A percentile compares a stretch with the other conserved stretches of the same genome.
Conservation (phyloP, 1,140 invertebrate genomes). For the Psix sp. region DNA sequence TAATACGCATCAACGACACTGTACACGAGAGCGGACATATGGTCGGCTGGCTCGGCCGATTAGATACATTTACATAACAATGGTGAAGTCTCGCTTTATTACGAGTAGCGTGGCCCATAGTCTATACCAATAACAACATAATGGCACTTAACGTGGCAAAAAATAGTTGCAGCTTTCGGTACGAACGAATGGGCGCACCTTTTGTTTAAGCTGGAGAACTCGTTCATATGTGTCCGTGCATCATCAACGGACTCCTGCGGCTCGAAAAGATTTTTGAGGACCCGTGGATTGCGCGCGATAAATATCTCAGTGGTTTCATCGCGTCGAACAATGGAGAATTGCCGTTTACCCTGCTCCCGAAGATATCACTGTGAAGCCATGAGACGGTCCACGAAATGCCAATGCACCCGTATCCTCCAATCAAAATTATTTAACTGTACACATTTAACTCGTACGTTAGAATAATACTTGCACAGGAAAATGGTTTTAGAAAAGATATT, state of each 20-base stretch:
- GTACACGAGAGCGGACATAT: conserved; percentile 72
- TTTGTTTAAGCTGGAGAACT: conserved; percentile 61
- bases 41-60: conserved; percentile 75
- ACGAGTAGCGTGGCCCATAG: conserved; percentile 69
- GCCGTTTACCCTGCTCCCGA: conserved; percentile 57
- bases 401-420: conserved; percentile 58
- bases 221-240: conserved; percentile 55
- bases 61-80: conserved; percentile 77
- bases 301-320: conserved; percentile 57
- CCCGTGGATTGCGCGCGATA: conserved; percentile 62
- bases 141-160: conserved; percentile 72
- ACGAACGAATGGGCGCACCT: conserved; percentile 56
- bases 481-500: no score
- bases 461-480: neutral
- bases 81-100: conserved; percentile 72
- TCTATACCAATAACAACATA: conserved; percentile 68
- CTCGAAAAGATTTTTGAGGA: conserved; percentile 60
- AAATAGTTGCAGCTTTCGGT: conserved; percentile 70
- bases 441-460: conserved; percentile 24
- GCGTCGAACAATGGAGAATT: conserved; percentile 60
- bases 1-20: conserved; percentile 55
- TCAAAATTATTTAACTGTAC: conserved; percentile 47
- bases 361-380: conserved; percentile 49
- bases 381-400: conserved; percentile 56
- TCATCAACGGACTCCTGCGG: conserved; percentile 59